phyloP scores from a whole-genome alignment of 2,888 invertebrate species.

The Cryptophagus acutangulus region DNA sequence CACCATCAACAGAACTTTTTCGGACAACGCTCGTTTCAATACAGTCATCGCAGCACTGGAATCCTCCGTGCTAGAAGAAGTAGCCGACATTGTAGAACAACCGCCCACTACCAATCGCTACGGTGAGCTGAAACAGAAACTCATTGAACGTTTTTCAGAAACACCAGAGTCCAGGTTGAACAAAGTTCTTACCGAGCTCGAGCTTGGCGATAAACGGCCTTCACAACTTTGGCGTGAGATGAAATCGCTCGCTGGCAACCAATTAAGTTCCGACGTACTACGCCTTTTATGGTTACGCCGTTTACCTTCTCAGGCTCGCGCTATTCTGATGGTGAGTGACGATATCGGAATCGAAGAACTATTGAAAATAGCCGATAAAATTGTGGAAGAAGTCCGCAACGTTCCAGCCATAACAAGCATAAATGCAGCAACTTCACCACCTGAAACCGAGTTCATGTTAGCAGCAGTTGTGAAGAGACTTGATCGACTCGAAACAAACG shows the following conservation, averaged over 20 bases:
- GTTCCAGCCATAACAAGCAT: too few species aligned
- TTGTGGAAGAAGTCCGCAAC: too few species aligned
- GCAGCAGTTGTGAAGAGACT: too few species aligned
- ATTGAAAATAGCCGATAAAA: constrained; percentile 16
- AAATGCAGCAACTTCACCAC: too few species aligned
- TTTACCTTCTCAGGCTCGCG: constrained; percentile 22
- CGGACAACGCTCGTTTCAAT: constrained; percentile 27
- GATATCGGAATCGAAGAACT: constrained; percentile 10
- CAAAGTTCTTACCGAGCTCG: constrained; percentile 22
- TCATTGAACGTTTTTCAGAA: constrained; percentile 25
- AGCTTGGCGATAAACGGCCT: constrained; percentile 28
- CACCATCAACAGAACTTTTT: constrained; percentile 15
- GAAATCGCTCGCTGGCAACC: constrained; percentile 22
- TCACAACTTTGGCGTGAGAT: constrained; percentile 30
- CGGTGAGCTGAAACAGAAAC: constrained; percentile 20
- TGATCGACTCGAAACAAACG: too few species aligned
- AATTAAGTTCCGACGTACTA: constrained; percentile 23
- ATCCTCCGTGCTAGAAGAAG: constrained; percentile 23
- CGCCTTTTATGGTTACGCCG: constrained; percentile 27
- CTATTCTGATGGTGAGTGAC: constrained; percentile 23
- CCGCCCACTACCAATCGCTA: constrained; percentile 20
- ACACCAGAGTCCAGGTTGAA: constrained; percentile 24
- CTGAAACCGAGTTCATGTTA: too few species aligned
- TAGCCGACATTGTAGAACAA: constrained; percentile 26
- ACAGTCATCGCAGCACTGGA: constrained; percentile 30